phyloP scores from a whole-genome alignment of 1,140 invertebrate genomes.

The Manduca sexta region DNA sequence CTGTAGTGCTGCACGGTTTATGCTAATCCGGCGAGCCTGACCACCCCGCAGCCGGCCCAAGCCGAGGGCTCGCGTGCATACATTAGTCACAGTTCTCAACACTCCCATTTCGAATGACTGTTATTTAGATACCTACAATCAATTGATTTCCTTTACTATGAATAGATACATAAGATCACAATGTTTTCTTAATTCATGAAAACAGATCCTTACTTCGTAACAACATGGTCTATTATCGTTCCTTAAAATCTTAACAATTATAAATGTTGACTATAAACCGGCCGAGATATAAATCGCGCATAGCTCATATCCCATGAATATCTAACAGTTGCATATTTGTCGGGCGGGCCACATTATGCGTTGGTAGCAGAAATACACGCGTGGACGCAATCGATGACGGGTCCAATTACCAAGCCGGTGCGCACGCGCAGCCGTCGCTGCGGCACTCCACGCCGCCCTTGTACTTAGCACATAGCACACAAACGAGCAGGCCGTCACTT shows the following conservation, averaged over 20 bases:
- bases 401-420: constrained; percentile 20
- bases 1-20: constrained; percentile 19
- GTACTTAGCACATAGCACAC: constrained; percentile 3
- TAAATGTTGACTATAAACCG: no score
- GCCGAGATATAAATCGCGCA: no score
- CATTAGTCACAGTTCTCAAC: constrained; percentile 10
- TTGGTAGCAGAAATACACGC: background rate
- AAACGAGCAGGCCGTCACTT: constrained; percentile 1
- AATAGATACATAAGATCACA: no score
- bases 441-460: constrained; percentile 11
- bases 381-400: constrained; percentile 5
- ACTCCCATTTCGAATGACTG: background rate
- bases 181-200: no score
- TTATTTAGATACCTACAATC: no score
- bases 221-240: no score
- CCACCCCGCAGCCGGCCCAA: no score
- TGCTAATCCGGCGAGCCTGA: constrained; percentile 25
- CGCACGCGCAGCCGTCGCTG: constrained; percentile 15
- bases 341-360: constrained; percentile 1
- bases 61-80: constrained; percentile 3
- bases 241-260: no score
- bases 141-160: no score
- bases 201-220: no score
- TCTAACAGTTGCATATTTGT: background rate
- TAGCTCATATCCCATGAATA: no score